These are phyloP conservation scores for Manis javanica DNA, from an alignment of 2,797 vertebrate genomes.

Conservation along the genomic window DNA sequence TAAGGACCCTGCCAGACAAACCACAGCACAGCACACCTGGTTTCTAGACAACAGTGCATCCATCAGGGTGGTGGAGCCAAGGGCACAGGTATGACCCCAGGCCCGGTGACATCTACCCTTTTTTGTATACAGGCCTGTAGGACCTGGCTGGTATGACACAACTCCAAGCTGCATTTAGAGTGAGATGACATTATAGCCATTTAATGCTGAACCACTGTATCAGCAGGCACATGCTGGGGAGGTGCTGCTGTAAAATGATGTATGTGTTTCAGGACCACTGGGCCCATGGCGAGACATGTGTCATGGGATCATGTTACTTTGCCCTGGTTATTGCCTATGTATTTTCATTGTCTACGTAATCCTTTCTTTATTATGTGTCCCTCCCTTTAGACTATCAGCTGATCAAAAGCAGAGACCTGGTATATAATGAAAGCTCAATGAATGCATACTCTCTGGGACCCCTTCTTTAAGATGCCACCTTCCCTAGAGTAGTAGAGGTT, in stretches of 20 bases:
- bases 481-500: background rate
- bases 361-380: background rate
- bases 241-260: background rate
- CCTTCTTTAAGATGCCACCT: background rate
- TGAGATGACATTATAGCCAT: rapidly evolving
- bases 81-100: too few relatives aligned
- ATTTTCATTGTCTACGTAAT: background rate
- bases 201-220: background rate
- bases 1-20: background rate
- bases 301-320: background rate
- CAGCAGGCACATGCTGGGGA: background rate
- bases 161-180: background rate
- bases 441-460: background rate
- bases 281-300: too few relatives aligned
- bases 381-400: background rate
- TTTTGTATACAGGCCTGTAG: rapidly evolving
- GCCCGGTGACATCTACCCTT: background rate
- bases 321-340: background rate
- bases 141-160: rapidly evolving
- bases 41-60: background rate
- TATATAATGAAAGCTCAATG: background rate
- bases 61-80: background rate
- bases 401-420: background rate
- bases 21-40: background rate
- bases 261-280: background rate